Percentiles rank a stretch among this genome's conserved stretches.
Evolutionary conservation across 2,113 vertebrate genomes (phyloP).

Genomic region (Buteo buteo): DNA sequence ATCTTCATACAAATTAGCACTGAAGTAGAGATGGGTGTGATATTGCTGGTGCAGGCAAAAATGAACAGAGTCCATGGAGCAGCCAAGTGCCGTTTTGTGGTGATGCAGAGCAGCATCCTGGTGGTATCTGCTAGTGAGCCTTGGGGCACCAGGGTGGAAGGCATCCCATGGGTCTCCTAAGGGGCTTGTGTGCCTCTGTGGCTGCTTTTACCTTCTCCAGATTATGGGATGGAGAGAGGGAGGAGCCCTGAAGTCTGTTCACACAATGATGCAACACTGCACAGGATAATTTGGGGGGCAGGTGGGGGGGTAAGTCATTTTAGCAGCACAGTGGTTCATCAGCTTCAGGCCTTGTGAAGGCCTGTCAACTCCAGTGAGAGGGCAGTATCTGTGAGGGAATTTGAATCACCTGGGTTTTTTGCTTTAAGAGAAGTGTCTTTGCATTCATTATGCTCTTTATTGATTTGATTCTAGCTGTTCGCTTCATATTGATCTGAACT

Average conservation of each 20-base stretch:
- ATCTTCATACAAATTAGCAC: background rate
- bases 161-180: background rate
- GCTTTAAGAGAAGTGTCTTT: background rate
- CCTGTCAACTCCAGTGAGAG: background rate
- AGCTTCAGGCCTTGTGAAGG: background rate
- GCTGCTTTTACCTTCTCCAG: background rate
- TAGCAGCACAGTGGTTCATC: background rate
- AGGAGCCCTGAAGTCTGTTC: background rate
- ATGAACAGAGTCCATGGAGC: background rate
- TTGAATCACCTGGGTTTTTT: background rate
- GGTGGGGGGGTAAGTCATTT: background rate
- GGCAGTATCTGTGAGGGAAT: background rate
- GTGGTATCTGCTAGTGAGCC: background rate
- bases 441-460: constrained; percentile 12
- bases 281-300: background rate
- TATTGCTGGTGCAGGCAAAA: background rate
- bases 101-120: fast-evolving
- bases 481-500: background rate
- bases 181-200: background rate
- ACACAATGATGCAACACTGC: background rate
- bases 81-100: background rate
- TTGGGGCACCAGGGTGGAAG: background rate
- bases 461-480: constrained; percentile 23
- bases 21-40: background rate
- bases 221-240: background rate